These are phyloP conservation scores for Scolanthus callimorphus DNA, from an alignment of 92 coral and sea anemone species.

Conservation along the genomic window DNA sequence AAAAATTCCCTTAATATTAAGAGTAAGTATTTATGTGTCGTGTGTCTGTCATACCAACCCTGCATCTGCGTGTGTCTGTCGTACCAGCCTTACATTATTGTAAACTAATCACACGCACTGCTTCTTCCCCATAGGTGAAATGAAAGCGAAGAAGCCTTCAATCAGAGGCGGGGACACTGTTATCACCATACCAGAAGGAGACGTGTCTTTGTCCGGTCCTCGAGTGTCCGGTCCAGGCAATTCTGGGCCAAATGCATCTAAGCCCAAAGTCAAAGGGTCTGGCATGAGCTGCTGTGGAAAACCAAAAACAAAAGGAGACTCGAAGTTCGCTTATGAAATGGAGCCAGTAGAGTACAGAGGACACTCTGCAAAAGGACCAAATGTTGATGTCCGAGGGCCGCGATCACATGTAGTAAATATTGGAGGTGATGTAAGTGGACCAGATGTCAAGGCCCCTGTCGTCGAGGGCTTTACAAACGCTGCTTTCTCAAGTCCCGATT, in stretches of 20 bases:
- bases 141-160: background rate
- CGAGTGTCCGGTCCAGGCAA: background rate
- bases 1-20: constrained; percentile 29
- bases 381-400: constrained; percentile 25
- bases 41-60: too few species aligned
- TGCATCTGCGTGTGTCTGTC: too few species aligned
- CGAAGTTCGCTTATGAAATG: constrained; percentile 20
- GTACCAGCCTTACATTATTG: too few species aligned
- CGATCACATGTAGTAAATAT: constrained; percentile 25
- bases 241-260: background rate
- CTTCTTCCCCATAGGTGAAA: background rate
- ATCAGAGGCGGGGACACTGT: background rate
- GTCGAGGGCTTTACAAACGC: background rate
- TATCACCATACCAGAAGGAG: constrained; percentile 1
- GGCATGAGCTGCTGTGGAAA: constrained; percentile 24
- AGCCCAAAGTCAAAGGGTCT: constrained; percentile 8
- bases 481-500: background rate
- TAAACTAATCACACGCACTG: too few species aligned
- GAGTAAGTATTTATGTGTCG: constrained; percentile 36
- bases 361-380: background rate
- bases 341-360: constrained; percentile 9
- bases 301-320: constrained; percentile 31
- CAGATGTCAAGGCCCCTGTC: constrained; percentile 9
- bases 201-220: too few species aligned
- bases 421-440: constrained; percentile 23